phyloP scores from a whole-genome alignment of 2,113 vertebrate genomes.

The Excalfactoria chinensis region DNA sequence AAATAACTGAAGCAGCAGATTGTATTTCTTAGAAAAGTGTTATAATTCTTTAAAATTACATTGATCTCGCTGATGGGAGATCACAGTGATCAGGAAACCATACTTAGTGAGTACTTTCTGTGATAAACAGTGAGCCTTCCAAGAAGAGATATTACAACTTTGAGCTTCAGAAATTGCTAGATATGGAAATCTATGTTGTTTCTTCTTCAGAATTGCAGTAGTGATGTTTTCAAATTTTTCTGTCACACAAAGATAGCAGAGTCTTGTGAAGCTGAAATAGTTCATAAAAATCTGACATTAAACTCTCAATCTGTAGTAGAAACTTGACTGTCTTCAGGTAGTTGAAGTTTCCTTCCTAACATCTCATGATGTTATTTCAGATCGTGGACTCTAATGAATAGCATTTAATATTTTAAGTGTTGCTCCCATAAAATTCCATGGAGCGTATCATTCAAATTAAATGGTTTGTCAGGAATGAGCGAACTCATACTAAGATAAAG shows the following conservation, averaged over 20 bases:
- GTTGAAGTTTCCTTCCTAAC: conserved; percentile 8
- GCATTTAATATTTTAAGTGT: conserved; percentile 5
- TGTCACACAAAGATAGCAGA: not conserved
- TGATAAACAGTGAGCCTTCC: not conserved
- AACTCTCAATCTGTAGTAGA: not conserved
- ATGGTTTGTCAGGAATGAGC: not conserved
- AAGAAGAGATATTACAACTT: not conserved
- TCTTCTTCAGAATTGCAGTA: not conserved
- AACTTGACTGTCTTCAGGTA: not conserved
- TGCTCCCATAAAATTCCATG: conserved; percentile 11
- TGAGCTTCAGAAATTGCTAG: not conserved
- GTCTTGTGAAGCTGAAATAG: not conserved
- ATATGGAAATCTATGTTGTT: not conserved
- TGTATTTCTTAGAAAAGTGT: not conserved
- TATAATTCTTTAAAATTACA: not conserved
- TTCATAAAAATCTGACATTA: not conserved
- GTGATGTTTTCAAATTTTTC: not conserved
- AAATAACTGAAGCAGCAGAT: not conserved
- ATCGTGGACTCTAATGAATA: conserved; percentile 9
- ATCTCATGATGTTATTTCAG: not conserved
- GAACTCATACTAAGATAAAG: not conserved
- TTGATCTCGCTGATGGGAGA: not conserved
- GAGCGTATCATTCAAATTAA: conserved; percentile 20
- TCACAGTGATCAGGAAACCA: not conserved
- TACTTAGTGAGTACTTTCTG: not conserved